phyloP scores from a whole-genome alignment of 2,113 vertebrate species.

The Hiodon tergisus region DNA sequence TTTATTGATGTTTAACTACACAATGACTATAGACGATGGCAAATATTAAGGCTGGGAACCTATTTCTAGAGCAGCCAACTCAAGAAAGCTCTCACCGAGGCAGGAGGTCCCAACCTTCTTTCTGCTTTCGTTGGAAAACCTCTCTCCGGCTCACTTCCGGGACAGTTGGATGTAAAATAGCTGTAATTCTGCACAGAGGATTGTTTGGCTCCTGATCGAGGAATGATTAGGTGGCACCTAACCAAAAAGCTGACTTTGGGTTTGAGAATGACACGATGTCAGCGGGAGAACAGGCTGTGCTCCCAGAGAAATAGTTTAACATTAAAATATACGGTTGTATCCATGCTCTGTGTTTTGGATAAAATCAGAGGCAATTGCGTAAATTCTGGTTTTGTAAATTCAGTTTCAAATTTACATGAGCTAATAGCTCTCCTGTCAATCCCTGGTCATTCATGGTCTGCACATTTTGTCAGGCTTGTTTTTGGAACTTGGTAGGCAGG shows the following conservation, averaged over 20 bases:
- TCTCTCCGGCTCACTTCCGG: not conserved
- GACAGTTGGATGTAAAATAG: not conserved
- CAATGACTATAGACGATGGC: too few relatives aligned
- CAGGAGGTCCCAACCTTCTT: not conserved
- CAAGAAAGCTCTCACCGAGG: not conserved
- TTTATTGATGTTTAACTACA: slow-evolving; percentile 6
- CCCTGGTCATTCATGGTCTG: not conserved
- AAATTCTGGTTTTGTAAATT: not conserved
- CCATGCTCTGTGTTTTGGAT: too few relatives aligned
- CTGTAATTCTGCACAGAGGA: not conserved
- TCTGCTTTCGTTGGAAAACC: not conserved
- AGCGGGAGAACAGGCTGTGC: not conserved
- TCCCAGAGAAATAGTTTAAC: too few relatives aligned
- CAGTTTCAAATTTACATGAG: not conserved
- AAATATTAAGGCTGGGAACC: slow-evolving; percentile 1
- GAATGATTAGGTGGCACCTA: not conserved
- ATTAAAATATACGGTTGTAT: too few relatives aligned
- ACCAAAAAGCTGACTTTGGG: not conserved
- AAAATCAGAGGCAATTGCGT: too few relatives aligned
- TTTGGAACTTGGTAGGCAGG: not conserved
- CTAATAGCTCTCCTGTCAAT: not conserved
- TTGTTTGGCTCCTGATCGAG: not conserved
- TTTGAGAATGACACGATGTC: not conserved
- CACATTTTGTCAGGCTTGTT: not conserved
- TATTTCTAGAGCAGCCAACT: slow-evolving; percentile 7